Evolutionary conservation across 2,113 vertebrate genomes (phyloP).

Genomic region (Ramphastos sulfuratus): DNA sequence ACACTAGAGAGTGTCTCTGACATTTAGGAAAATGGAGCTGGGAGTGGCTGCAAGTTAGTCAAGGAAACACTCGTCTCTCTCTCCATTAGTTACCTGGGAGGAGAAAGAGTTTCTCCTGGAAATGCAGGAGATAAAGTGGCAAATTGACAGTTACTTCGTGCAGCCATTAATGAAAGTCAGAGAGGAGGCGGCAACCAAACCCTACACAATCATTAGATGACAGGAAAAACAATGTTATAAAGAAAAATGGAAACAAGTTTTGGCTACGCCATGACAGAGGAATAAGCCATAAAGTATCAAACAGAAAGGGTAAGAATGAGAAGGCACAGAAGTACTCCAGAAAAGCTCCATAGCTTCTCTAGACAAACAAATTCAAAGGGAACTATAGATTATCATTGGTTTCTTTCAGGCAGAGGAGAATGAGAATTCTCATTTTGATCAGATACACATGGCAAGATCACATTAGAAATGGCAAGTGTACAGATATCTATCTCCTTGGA

Average conservation of each 20-base stretch:
- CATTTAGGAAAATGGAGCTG: conserved; percentile 44
- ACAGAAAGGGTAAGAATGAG: not conserved
- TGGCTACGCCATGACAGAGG: not conserved
- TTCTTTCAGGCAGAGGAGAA: not conserved
- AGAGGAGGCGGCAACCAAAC: not conserved
- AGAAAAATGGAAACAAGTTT: not conserved
- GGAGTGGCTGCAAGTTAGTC: not conserved
- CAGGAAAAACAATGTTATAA: not conserved
- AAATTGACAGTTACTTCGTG: not conserved
- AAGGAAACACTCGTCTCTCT: not conserved
- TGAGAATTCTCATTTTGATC: not conserved
- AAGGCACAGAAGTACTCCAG: too few relatives aligned
- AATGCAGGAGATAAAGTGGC: not conserved
- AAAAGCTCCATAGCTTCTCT: not conserved
- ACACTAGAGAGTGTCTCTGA: not conserved
- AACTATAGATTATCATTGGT: not conserved
- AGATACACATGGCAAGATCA: not conserved
- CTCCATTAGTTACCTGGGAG: not conserved
- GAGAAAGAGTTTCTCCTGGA: not conserved
- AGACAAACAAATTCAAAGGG: not conserved
- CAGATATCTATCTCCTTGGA: not conserved
- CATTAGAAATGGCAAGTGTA: not conserved
- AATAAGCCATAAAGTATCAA: not conserved
- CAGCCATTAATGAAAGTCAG: not conserved
- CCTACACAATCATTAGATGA: not conserved